Percentiles rank a stretch among this genome's conserved stretches.
phyloP scores from a whole-genome alignment of 2,113 vertebrate genomes.

The Psittacus erithacus region DNA sequence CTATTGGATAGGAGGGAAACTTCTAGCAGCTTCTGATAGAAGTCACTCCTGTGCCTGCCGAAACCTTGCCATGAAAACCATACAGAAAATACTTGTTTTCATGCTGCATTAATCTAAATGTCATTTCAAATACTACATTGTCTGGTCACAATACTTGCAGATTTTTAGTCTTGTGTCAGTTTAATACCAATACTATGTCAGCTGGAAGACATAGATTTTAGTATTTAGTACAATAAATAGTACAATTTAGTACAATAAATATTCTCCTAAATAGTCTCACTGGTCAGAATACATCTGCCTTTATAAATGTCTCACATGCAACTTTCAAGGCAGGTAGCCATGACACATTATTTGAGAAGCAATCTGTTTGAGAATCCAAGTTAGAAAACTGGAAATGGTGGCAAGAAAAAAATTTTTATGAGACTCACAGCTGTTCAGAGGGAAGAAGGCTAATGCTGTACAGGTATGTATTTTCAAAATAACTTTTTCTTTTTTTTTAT shows the following conservation, averaged over 20 bases:
- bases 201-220: neutral
- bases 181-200: neutral
- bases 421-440: neutral
- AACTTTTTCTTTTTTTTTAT: rapidly evolving
- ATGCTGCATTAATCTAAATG: neutral
- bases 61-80: neutral
- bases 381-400: neutral
- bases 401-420: neutral
- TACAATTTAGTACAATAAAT: neutral
- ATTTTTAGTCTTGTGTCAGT: neutral
- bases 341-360: neutral
- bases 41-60: neutral
- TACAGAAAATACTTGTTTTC: neutral
- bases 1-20: neutral
- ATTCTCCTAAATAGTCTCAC: neutral
- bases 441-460: neutral
- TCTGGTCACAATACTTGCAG: neutral
- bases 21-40: neutral
- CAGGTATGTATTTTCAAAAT: neutral
- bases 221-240: neutral
- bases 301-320: neutral
- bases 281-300: neutral
- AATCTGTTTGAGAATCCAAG: neutral
- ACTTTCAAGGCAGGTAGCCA: neutral
- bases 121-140: neutral